These are phyloP conservation scores for Drosophila engyochracea DNA, from an alignment of 2,888 invertebrate species.

Conservation along the genomic window DNA sequence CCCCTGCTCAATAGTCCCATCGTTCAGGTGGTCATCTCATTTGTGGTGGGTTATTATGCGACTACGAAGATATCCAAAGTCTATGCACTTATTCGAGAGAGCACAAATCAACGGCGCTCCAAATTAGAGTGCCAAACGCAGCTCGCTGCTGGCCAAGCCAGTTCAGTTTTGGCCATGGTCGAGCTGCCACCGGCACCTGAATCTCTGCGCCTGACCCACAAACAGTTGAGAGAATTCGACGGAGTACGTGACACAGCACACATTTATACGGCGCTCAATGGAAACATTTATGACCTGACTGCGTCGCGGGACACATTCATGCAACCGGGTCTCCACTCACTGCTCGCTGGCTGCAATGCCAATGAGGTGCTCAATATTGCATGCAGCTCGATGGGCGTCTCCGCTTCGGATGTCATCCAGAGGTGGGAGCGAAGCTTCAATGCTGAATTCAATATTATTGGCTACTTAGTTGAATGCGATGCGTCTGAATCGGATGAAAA, in stretches of 20 bases:
- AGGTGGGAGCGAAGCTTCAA: constrained; percentile 62
- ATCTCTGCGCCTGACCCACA: constrained; percentile 31
- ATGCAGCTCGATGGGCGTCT: constrained; percentile 50
- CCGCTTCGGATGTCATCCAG: constrained; percentile 29
- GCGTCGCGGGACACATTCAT: constrained; percentile 34
- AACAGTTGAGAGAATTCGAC: constrained; percentile 46
- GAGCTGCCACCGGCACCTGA: neutral
- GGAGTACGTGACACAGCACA: constrained; percentile 40
- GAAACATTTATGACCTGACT: constrained; percentile 66
- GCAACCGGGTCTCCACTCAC: constrained; percentile 40
- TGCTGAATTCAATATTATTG: constrained; percentile 62
- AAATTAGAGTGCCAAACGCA: neutral
- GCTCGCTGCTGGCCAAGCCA: neutral
- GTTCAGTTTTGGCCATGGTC: neutral
- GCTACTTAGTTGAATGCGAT: constrained; percentile 54
- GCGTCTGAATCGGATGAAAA: constrained; percentile 6
- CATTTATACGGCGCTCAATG: constrained; percentile 70
- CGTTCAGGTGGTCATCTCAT: constrained; percentile 56
- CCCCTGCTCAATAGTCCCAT: constrained; percentile 50
- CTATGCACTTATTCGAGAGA: neutral
- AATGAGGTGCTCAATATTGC: constrained; percentile 59
- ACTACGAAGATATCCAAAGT: constrained; percentile 55
- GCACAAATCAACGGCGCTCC: neutral
- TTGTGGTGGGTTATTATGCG: constrained; percentile 64
- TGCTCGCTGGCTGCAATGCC: constrained; percentile 69